phyloP scores from a whole-genome alignment of 2,888 invertebrate species.

The Polyommatus iphigenia region DNA sequence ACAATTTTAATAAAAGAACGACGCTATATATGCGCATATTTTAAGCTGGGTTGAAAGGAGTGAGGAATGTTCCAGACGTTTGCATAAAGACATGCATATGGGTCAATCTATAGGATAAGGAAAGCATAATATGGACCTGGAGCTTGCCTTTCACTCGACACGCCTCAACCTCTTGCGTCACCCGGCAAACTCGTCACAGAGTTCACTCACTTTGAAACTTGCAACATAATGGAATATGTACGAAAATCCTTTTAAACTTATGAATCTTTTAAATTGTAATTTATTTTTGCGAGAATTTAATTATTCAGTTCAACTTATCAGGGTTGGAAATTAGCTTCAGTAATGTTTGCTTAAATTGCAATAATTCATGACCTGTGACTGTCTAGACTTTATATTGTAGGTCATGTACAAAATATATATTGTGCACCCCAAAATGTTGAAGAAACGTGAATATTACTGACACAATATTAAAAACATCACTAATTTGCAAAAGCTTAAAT shows the following conservation, averaged over 20 bases:
- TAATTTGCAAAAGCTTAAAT: not conserved
- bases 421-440: too few species aligned
- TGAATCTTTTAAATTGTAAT: not conserved
- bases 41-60: not conserved
- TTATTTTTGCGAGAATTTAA: not conserved
- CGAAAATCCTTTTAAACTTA: not conserved
- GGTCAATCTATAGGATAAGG: constrained; percentile 27
- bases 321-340: not conserved
- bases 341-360: not conserved
- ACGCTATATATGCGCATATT: not conserved
- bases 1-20: not conserved
- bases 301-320: not conserved
- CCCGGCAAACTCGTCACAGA: constrained; percentile 46
- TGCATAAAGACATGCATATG: constrained; percentile 21
- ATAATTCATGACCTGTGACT: not conserved
- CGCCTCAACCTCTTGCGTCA: constrained; percentile 48
- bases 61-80: constrained; percentile 16
- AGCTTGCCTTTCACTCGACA: constrained; percentile 53
- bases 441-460: too few species aligned
- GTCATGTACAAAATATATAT: too few species aligned
- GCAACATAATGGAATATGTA: constrained; percentile 43
- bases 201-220: constrained; percentile 57
- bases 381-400: not conserved
- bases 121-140: constrained; percentile 8
- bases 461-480: not conserved